phyloP scores from a whole-genome alignment of 1,140 invertebrate species.

The Sinonovacula constricta region DNA sequence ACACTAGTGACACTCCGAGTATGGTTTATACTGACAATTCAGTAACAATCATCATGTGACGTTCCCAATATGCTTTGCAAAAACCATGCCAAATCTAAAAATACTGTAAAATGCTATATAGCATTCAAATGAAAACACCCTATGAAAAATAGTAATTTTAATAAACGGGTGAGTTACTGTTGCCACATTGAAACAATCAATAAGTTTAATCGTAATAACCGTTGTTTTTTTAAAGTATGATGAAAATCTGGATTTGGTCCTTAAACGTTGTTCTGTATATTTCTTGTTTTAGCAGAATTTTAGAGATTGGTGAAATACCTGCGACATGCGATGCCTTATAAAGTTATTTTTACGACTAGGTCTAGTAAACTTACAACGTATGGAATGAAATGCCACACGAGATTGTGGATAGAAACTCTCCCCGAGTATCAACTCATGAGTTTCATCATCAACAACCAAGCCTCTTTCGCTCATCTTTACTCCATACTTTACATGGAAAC shows the following conservation, averaged over 20 bases:
- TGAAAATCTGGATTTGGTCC: neutral
- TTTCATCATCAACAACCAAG: constrained; percentile 57
- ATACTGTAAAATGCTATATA: too few relatives aligned
- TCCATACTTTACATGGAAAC: too few relatives aligned
- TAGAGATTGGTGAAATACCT: neutral
- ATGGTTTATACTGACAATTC: too few relatives aligned
- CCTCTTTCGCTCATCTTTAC: constrained; percentile 47
- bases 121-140: too few relatives aligned
- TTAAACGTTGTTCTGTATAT: neutral
- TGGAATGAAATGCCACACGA: constrained; percentile 68
- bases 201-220: neutral
- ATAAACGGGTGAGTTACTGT: too few relatives aligned
- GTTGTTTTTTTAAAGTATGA: neutral
- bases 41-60: too few relatives aligned
- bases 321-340: neutral
- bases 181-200: too few relatives aligned
- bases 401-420: constrained; percentile 66
- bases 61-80: too few relatives aligned
- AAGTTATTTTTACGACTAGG: neutral
- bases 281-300: neutral
- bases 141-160: too few relatives aligned
- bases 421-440: constrained; percentile 67
- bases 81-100: too few relatives aligned
- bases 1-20: too few relatives aligned
- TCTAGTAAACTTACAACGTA: constrained; percentile 65